Evolutionary conservation across 2,888 invertebrate species (phyloP).

Genomic region (Pocota personata): DNA sequence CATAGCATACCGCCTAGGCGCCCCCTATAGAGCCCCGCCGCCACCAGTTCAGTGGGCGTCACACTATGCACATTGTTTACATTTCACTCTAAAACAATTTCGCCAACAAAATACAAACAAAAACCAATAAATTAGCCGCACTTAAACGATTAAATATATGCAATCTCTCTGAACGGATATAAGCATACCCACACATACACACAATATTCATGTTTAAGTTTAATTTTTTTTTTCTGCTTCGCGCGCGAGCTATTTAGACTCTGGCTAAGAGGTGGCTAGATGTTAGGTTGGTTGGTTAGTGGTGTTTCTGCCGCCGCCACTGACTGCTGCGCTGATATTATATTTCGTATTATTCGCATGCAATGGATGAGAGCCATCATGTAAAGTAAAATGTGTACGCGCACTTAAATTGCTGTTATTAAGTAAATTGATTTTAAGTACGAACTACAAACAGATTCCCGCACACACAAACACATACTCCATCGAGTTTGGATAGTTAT

Average conservation of each 20-base stretch:
- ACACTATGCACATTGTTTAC: conserved; percentile 66
- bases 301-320: conserved; percentile 12
- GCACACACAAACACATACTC: conserved; percentile 16
- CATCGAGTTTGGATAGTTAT: neutral
- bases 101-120: conserved; percentile 61
- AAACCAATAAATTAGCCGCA: conserved; percentile 72
- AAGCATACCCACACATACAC: conserved; percentile 11
- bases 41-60: conserved; percentile 53
- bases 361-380: conserved; percentile 71
- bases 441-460: conserved; percentile 68
- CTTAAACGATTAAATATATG: conserved; percentile 72
- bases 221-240: conserved; percentile 17
- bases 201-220: neutral
- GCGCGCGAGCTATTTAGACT: conserved; percentile 46
- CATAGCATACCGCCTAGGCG: neutral
- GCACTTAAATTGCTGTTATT: conserved; percentile 82
- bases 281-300: conserved; percentile 41
- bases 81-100: conserved; percentile 72
- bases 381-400: conserved; percentile 78
- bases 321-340: conserved; percentile 29
- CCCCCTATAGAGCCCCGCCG: neutral
- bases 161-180: conserved; percentile 60
- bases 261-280: conserved; percentile 40
- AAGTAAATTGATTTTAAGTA: conserved; percentile 83
- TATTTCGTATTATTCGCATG: conserved; percentile 51